Evolutionary conservation across 1,140 invertebrate species (phyloP).

Genomic region (Papilio polyxenes): DNA sequence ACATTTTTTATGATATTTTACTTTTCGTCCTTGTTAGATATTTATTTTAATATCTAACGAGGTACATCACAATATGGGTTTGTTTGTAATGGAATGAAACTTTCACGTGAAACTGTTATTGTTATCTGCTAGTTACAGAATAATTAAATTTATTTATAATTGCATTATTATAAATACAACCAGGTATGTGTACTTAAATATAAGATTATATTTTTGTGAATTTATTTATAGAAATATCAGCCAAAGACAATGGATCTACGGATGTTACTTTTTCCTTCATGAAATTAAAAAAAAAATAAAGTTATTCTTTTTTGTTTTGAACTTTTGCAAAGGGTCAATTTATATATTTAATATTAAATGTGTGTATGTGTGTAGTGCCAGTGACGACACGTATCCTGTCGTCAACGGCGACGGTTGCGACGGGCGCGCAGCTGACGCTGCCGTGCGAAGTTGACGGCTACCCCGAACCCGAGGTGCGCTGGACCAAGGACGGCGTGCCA

Average conservation of each 20-base stretch:
- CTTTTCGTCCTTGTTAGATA: background rate
- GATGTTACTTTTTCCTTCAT: background rate
- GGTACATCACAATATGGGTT: background rate
- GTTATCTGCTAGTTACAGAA: background rate
- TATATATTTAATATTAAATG: no score
- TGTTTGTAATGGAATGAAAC: background rate
- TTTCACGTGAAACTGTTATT: background rate
- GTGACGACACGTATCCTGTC: constrained; percentile 55
- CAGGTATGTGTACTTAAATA: background rate
- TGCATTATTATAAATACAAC: background rate
- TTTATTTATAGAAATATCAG: no score
- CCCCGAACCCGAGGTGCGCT: constrained; percentile 86
- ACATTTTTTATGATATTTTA: background rate
- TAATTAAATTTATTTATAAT: background rate
- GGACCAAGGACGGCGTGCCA: constrained; percentile 87
- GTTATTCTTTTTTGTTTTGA: no score
- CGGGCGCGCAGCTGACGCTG: constrained; percentile 85
- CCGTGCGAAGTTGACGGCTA: constrained; percentile 89
- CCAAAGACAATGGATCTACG: background rate
- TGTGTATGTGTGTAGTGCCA: constrained; percentile 50
- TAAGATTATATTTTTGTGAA: background rate
- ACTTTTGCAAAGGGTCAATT: background rate
- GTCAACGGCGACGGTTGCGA: constrained; percentile 44
- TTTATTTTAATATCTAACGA: background rate
- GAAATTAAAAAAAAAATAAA: background rate